Base-by-base conservation (phyloP, 2,888 invertebrate genomes). In the Hirtodrosophila confusa region DNA sequence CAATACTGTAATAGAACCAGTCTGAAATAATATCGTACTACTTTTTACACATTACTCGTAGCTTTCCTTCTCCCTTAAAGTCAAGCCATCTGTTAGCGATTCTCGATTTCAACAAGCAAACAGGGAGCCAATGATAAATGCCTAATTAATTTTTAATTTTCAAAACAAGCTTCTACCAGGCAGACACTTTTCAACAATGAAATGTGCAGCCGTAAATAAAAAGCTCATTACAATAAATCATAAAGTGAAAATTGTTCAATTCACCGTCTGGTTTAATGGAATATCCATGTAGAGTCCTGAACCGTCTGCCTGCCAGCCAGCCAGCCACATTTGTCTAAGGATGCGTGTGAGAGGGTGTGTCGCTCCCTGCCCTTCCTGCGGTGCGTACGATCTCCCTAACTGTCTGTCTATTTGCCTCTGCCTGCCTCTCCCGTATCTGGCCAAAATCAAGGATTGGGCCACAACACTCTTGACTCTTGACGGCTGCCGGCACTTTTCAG, bases 61-160 rank as follows among this genome's bases (percentile, higher is more conserved):
- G 8, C 27, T 24, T 24, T 12, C 41, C n/a, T 5, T 29, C 2
- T 35, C 7, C 6, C 11, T 8, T 4, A 11, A 31, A 40, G 36
- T 49, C 37, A 9, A 27, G 71, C 71, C 71, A 71, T 71, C 71
- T 71, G 71, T 43, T 71, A 37, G 47, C 55, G 51, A 40, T 70
- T 55, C 24, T 36, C 47, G 39, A 60, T 64, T 53, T 51, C 39
- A 54, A 31, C 47, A 44, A 12, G 27, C 24, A 4, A n/a, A 24
- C 27, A 37, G 12, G 35, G 10, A 41, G 40, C 23, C 61, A 78
- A 75, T 84, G 87, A 87, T 82, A 87, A 87, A 84, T 84, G 87
- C 75, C 78, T 84, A 84, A 84, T 84, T 84, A 87, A 87, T 82
- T 87, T 84, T 85, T 86, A 82, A 84, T 86, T 85, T 84, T 57